Evolutionary conservation across 2,888 invertebrate species (phyloP).

Genomic region (Endomychus coccineus): DNA sequence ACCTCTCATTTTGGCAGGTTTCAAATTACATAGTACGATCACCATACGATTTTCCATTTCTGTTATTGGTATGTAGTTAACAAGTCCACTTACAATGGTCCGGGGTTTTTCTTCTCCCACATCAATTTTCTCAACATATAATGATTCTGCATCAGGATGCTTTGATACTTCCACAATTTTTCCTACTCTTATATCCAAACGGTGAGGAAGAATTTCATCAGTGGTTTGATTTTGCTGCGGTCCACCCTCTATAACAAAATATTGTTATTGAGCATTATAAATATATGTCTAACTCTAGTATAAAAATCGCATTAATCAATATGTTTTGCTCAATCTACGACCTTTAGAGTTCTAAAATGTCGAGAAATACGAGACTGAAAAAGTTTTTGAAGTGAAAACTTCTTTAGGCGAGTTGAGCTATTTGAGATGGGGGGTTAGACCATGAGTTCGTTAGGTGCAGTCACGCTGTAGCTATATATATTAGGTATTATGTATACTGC

Average conservation of each 20-base stretch:
- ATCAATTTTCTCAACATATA: slow-evolving; percentile 91
- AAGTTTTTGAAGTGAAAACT: no score
- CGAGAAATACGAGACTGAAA: no score
- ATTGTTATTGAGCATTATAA: no score
- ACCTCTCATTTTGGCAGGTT: slow-evolving; percentile 94
- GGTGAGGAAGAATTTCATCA: slow-evolving; percentile 62
- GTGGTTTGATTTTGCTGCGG: slow-evolving; percentile 28
- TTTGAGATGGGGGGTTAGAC: no score
- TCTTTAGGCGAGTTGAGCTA: no score
- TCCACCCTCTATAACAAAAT: slow-evolving; percentile 8
- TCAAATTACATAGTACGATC: slow-evolving; percentile 90
- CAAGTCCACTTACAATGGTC: slow-evolving; percentile 81
- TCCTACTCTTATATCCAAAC: slow-evolving; percentile 82
- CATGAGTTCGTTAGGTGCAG: no score
- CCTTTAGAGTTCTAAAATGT: no score
- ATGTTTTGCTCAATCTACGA: no score
- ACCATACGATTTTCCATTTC: slow-evolving; percentile 85
- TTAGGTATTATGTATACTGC: no score
- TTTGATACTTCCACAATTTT: slow-evolving; percentile 73
- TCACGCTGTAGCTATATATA: no score
- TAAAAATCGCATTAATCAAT: no score
- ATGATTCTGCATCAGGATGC: slow-evolving; percentile 87
- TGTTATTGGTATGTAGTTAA: slow-evolving; percentile 82
- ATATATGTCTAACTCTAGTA: no score
- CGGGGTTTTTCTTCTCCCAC: slow-evolving; percentile 68